Conservation (phyloP, 2,113 vertebrate species). For the Anhinga rufa region DNA sequence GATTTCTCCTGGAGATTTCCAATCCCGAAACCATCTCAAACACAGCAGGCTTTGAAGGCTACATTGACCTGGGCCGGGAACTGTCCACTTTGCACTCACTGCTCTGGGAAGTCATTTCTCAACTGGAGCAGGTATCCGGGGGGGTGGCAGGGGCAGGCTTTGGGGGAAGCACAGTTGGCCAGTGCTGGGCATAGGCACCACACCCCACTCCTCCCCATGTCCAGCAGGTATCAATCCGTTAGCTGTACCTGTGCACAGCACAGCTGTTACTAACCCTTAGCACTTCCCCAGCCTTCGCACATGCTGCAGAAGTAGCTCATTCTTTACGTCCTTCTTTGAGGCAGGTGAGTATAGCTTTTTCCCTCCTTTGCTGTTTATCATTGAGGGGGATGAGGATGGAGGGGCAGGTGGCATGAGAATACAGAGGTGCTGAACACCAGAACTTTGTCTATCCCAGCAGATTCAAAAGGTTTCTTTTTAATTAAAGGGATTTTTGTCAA, state of each 20-base stretch:
- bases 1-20: constrained; percentile 94
- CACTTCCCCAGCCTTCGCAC: not conserved
- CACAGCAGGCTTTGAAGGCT: constrained; percentile 94
- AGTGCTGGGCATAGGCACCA: not conserved
- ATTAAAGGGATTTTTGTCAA: not conserved
- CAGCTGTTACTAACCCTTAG: not conserved
- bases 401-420: not conserved
- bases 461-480: not conserved
- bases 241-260: not conserved
- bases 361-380: not conserved
- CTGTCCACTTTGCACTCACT: constrained; percentile 92
- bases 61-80: constrained; percentile 94
- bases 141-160: not conserved
- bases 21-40: constrained; percentile 96
- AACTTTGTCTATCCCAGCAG: not conserved
- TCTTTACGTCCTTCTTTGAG: not conserved
- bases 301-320: not conserved
- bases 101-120: constrained; percentile 90
- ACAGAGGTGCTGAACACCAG: not conserved
- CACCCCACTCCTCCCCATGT: not conserved
- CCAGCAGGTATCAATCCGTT: rapidly evolving
- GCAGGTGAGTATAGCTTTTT: not conserved
- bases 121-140: constrained; percentile 86
- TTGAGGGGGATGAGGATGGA: not conserved
- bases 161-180: not conserved